Percentiles rank a stretch among this genome's conserved stretches.
phyloP scores from a whole-genome alignment of 2,888 invertebrate species.

The Lydus trimaculatus region DNA sequence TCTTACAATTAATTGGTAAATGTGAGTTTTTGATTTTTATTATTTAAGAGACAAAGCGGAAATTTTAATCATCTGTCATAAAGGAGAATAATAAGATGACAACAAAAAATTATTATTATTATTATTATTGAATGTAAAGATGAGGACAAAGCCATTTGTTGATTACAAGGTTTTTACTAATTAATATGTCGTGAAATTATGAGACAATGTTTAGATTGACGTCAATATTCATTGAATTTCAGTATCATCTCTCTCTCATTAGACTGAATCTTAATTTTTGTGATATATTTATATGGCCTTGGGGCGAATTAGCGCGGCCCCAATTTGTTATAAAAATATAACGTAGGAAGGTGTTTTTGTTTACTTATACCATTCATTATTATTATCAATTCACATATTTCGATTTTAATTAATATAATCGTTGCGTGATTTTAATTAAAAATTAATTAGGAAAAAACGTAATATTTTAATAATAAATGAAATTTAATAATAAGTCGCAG shows the following conservation, averaged over 20 bases:
- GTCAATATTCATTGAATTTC: conserved; percentile 26
- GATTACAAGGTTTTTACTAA: conserved; percentile 4
- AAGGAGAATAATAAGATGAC: background rate
- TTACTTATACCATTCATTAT: background rate
- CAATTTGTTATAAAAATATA: conserved; percentile 31
- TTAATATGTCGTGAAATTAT: conserved; percentile 14
- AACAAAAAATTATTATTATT: background rate
- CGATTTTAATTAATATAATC: conserved; percentile 26
- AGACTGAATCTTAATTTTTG: conserved; percentile 49
- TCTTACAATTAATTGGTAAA: conserved; percentile 61
- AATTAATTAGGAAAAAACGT: background rate
- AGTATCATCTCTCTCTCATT: conserved; percentile 42
- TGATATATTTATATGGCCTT: conserved; percentile 54
- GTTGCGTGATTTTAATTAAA: background rate
- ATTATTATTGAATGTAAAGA: background rate
- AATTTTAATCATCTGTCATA: conserved; percentile 47
- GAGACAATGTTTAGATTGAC: conserved; percentile 23
- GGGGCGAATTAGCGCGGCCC: conserved; percentile 48
- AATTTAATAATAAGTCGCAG: background rate
- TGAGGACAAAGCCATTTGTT: too few relatives aligned
- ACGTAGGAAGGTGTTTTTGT: conserved; percentile 14
- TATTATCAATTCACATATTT: too few relatives aligned
- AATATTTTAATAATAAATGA: background rate
- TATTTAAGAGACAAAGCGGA: conserved; percentile 44
- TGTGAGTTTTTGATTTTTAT: conserved; percentile 57